Evolutionary conservation across 2,888 invertebrate species (phyloP).

Genomic region (Oscheius sp.): DNA sequence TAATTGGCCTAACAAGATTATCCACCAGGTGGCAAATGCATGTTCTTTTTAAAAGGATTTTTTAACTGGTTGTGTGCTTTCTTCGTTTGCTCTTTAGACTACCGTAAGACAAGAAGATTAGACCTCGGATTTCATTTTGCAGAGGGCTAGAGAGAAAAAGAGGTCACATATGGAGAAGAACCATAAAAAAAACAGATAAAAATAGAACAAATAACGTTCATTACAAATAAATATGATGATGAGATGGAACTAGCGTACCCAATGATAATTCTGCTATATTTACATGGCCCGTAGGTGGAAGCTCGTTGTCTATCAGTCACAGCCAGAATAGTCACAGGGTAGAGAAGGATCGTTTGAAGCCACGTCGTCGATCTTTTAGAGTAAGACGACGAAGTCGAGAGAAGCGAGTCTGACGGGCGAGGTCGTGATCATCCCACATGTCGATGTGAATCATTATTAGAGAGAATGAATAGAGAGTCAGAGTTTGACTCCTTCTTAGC

Average conservation of each 20-base stretch:
- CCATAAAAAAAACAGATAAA: no score
- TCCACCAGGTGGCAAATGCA: no score
- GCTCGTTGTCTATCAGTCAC: neutral
- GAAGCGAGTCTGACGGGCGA: constrained; percentile 21
- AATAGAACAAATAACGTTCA: constrained; percentile 25
- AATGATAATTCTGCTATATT: no score
- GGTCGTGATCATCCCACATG: constrained; percentile 22
- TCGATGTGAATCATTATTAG: constrained; percentile 24
- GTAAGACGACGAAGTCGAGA: constrained; percentile 23
- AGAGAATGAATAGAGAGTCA: neutral
- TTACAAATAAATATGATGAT: no score
- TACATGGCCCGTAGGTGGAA: constrained; percentile 24
- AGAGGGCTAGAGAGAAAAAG: no score
- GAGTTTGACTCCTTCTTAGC: neutral
- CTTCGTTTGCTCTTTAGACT: no score
- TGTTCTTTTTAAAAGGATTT: no score
- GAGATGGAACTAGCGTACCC: constrained; percentile 24
- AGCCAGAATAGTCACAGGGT: constrained; percentile 6
- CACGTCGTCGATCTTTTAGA: constrained; percentile 12
- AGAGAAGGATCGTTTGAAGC: constrained; percentile 22
- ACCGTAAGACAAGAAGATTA: no score
- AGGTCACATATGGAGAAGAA: no score
- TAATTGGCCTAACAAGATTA: no score
- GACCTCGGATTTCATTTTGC: no score
- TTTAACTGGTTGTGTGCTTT: no score